Evolutionary conservation across 2,888 invertebrate species (phyloP).

Genomic region (Tinea trinotella): DNA sequence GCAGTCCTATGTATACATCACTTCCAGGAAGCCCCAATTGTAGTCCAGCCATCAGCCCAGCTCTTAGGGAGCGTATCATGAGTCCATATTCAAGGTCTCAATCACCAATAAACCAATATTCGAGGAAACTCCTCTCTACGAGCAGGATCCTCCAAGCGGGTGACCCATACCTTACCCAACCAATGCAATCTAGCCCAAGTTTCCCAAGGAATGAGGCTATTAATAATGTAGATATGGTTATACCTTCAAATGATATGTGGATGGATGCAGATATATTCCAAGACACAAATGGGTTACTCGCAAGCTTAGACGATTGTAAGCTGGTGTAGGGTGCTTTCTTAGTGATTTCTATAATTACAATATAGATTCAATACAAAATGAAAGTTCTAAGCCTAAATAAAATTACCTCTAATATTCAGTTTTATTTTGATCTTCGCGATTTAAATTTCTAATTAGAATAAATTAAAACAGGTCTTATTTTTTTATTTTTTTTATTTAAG

Average conservation of each 20-base stretch:
- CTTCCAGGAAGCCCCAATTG: conserved; percentile 49
- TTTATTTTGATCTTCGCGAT: too few relatives aligned
- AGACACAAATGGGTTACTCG: conserved; percentile 46
- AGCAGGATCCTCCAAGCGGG: conserved; percentile 40
- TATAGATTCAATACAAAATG: conserved; percentile 22
- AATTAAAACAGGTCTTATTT: too few relatives aligned
- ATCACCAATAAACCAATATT: conserved; percentile 42
- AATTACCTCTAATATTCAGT: too few relatives aligned
- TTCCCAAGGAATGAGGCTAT: conserved; percentile 35
- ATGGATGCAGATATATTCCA: conserved; percentile 50
- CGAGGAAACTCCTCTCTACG: conserved; percentile 44
- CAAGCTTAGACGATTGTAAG: conserved; percentile 59
- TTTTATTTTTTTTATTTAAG: too few relatives aligned
- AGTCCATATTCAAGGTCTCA: conserved; percentile 57
- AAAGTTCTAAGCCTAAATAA: too few relatives aligned
- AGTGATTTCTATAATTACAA: conserved; percentile 36
- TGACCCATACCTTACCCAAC: conserved; percentile 55
- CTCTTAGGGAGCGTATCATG: conserved; percentile 41
- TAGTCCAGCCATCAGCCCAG: conserved; percentile 55
- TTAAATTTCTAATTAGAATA: too few relatives aligned
- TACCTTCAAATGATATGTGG: conserved; percentile 51
- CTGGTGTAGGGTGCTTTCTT: conserved; percentile 32
- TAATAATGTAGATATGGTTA: conserved; percentile 40
- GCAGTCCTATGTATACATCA: conserved; percentile 52
- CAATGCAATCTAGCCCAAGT: conserved; percentile 55